phyloP scores from a whole-genome alignment of 2,888 invertebrate genomes.

The Macrostomum cliftonense region DNA sequence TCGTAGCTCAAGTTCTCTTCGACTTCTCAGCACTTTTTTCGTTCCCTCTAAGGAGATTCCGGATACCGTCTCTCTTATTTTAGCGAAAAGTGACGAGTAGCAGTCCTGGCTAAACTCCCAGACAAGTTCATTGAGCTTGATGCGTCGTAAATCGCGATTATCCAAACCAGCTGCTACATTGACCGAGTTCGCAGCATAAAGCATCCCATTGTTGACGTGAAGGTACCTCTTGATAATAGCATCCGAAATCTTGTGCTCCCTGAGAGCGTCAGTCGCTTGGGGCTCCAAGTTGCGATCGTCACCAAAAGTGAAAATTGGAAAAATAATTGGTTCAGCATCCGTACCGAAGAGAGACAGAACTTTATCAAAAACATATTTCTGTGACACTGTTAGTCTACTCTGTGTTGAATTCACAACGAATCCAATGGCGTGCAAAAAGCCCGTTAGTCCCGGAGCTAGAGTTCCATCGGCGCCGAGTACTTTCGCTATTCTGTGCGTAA shows the following conservation, averaged over 20 bases:
- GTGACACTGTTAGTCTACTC: background rate
- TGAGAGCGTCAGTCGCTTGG: background rate
- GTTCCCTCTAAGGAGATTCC: conserved; percentile 1
- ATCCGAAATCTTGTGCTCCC: background rate
- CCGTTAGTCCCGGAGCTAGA: background rate
- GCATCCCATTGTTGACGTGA: background rate
- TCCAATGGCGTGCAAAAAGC: background rate
- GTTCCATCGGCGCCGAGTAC: background rate
- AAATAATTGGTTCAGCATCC: background rate
- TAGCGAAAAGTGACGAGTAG: background rate
- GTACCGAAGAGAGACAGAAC: background rate
- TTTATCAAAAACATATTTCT: conserved; percentile 2
- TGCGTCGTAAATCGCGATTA: background rate
- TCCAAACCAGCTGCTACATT: too few relatives aligned
- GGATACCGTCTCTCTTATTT: background rate
- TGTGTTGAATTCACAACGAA: background rate
- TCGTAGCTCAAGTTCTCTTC: too few relatives aligned
- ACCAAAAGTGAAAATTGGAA: background rate
- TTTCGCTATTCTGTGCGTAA: background rate
- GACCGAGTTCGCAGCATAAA: background rate
- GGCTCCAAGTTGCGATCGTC: background rate
- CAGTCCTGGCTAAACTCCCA: background rate
- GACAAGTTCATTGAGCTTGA: background rate
- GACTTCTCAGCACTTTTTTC: background rate
- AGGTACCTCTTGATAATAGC: too few relatives aligned